These are phyloP conservation scores for Caenorhabditis sp. DNA, from an alignment of 2,888 invertebrate genomes.

Conservation along the genomic window DNA sequence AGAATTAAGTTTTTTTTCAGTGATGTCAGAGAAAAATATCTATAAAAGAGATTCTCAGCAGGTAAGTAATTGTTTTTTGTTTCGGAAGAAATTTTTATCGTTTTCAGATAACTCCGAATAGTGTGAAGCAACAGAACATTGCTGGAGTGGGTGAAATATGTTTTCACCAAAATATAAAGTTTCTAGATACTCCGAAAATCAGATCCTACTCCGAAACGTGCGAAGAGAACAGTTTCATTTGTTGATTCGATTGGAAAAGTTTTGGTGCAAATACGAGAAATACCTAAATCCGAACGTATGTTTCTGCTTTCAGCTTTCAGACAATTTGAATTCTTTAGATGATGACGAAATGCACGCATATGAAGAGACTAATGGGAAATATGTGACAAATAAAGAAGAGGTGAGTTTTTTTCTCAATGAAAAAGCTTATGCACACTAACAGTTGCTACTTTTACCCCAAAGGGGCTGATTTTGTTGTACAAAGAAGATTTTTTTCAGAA, in stretches of 20 bases:
- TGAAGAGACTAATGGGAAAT: not conserved
- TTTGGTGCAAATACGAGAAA: not conserved
- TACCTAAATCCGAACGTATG: not conserved
- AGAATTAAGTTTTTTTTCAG: not conserved
- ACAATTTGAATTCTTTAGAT: not conserved
- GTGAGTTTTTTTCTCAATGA: not conserved
- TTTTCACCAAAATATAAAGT: not conserved
- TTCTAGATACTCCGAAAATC: conserved; percentile 11
- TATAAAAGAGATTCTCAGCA: not conserved
- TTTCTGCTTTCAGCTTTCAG: not conserved
- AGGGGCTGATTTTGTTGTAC: no score
- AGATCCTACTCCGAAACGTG: not conserved
- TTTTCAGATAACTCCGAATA: not conserved
- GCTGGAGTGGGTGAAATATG: not conserved
- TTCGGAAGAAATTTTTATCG: not conserved
- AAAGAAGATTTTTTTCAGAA: conserved; percentile 7
- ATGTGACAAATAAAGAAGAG: conserved; percentile 1
- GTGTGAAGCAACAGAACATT: not conserved
- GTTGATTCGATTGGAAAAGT: conserved; percentile 20
- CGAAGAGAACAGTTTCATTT: conserved; percentile 14
- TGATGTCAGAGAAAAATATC: not conserved
- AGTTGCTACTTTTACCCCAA: no score
- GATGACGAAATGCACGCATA: not conserved
- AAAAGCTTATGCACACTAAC: conserved; percentile 8
- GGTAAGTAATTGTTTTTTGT: not conserved